Evolutionary conservation across 2,888 invertebrate genomes (phyloP), one percentile per base, ranked within the genome.

Genomic region (Erynnis tages): DNA sequence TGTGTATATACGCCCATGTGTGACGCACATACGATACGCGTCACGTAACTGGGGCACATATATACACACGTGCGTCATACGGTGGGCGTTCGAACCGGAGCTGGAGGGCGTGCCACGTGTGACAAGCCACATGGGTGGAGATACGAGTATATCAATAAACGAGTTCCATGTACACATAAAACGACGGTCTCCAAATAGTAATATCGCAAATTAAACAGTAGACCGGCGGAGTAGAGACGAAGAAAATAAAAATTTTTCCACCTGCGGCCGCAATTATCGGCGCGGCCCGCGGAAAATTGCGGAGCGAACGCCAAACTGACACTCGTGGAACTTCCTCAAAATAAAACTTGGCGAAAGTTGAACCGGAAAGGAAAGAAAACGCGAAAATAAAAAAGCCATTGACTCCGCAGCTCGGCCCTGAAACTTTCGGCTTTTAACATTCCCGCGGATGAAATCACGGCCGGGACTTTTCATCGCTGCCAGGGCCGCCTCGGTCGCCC

Each of bases 211-310:
- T 58, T 60, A 59, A 59, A 59, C 54, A 55, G 49, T 50, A 55
- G 52, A 59, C 54, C 58, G 59, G 57, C 54, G 55, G n/a, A n/a
- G n/a, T n/a, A 48, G 49, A 40, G 53, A 58, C n/a, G 2, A 68
- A 67, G 61, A 64, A 66, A 62, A 62, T 65, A 70, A 71, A 70
- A 73, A 73, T 65, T 70, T 73, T 70, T 67, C 73, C 87, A 88
- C 87, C 86, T 87, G 85, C 82, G 81, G 70, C 80, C 81, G 82
- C 85, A 88, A 88, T 88, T 87, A 88, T 89, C 82, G 83, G 75
- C 76, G 79, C 82, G 71, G 79, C 73, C 79, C 82, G 82, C 84
- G 79, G 82, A 85, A 86, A 86, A 88, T 85, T 82, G 85, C 86
- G 76, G 70, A 67, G 67, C 79, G 78, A 78, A 84, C 80, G 81